Conservation (phyloP, 2,113 vertebrate species). For the Cinclus mexicanus region DNA sequence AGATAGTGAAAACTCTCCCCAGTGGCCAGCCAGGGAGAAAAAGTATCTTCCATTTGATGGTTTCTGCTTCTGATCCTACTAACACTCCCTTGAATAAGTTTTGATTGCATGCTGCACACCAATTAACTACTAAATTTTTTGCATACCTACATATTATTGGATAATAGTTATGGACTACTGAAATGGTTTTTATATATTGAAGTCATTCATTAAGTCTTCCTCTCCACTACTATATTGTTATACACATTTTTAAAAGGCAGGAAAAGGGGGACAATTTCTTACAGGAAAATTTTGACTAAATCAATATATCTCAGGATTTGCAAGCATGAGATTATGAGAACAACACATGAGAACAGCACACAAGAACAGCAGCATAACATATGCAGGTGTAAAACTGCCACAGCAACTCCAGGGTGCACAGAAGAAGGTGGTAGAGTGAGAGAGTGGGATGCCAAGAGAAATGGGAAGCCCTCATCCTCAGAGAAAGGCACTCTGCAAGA, state of each 20-base stretch:
- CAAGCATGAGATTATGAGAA: not conserved
- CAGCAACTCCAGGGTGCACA: not conserved
- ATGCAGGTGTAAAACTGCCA: not conserved
- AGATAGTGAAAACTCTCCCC: not conserved
- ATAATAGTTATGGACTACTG: not conserved
- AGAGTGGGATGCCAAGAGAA: not conserved
- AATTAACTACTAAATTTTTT: not conserved
- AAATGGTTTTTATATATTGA: not conserved
- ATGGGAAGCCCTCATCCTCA: not conserved
- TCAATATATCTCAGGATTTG: not conserved
- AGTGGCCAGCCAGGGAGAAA: not conserved
- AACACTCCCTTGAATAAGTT: not conserved
- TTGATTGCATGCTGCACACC: not conserved
- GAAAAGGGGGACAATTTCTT: not conserved
- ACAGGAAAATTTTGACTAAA: not conserved
- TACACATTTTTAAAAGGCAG: not conserved
- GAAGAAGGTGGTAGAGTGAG: not conserved
- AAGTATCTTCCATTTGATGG: not conserved
- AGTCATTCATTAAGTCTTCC: not conserved
- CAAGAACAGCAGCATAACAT: not conserved
- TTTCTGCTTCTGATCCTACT: not conserved
- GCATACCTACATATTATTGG: not conserved
- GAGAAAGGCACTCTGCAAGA: not conserved
- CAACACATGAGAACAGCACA: fast-evolving
- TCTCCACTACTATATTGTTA: not conserved